A percentile compares a stretch with the other conserved stretches of the same genome.
Evolutionary conservation across 2,888 invertebrate genomes (phyloP).

Genomic region (Phaedon cochleariae): DNA sequence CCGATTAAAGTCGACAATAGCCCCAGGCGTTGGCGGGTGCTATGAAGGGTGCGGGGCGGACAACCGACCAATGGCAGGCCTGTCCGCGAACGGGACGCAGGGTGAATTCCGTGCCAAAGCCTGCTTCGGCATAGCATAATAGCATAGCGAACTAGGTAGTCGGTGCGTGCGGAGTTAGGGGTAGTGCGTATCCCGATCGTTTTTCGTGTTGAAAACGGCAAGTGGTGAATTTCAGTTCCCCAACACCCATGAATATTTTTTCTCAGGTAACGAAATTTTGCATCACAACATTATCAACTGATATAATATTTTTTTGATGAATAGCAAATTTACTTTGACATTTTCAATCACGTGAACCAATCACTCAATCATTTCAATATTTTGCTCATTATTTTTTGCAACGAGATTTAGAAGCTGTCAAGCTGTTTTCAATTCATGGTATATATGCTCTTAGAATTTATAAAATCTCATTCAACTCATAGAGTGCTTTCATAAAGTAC

Average conservation of each 20-base stretch:
- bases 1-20: conserved; percentile 32
- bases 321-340: too few relatives aligned
- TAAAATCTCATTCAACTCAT: too few relatives aligned
- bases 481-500: too few relatives aligned
- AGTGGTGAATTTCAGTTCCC: not conserved
- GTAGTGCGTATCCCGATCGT: conserved; percentile 35
- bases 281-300: too few relatives aligned
- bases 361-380: too few relatives aligned
- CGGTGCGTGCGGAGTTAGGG: conserved; percentile 43
- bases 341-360: too few relatives aligned
- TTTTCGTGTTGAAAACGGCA: not conserved
- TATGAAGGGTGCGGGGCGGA: conserved; percentile 51
- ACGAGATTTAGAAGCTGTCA: too few relatives aligned
- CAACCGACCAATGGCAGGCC: conserved; percentile 53
- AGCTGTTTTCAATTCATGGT: too few relatives aligned
- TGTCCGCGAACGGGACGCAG: conserved; percentile 58
- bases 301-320: too few relatives aligned
- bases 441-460: too few relatives aligned
- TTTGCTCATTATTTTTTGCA: too few relatives aligned
- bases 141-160: conserved; percentile 49
- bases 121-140: too few relatives aligned
- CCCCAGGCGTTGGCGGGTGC: conserved; percentile 31
- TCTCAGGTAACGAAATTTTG: not conserved
- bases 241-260: not conserved
- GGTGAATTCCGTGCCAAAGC: conserved; percentile 53